Evolutionary conservation across 2,888 invertebrate species (phyloP).

Genomic region (Muschampia plurimacula): DNA sequence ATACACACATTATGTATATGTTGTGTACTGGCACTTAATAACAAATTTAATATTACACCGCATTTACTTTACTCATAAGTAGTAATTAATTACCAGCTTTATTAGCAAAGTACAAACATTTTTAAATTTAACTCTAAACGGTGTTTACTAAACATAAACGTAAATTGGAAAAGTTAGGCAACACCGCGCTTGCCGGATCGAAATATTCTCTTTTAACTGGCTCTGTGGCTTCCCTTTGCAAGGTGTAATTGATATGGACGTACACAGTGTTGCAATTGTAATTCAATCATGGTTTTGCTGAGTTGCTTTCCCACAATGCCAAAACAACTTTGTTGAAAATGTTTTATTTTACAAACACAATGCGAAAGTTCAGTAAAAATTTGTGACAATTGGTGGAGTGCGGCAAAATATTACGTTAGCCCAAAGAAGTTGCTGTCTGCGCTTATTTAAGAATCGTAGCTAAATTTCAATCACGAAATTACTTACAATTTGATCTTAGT

Average conservation of each 20-base stretch:
- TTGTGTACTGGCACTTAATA: too few species aligned
- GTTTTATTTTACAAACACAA: background rate
- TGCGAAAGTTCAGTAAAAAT: background rate
- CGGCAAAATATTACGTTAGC: background rate
- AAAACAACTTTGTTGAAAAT: background rate
- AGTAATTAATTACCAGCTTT: too few species aligned
- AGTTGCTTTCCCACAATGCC: conserved; percentile 2
- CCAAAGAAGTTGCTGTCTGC: background rate
- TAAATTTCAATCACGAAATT: too few species aligned
- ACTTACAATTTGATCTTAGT: too few species aligned
- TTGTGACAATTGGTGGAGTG: conserved; percentile 2
- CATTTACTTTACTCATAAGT: too few species aligned
- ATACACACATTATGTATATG: too few species aligned
- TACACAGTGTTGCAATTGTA: conserved; percentile 15
- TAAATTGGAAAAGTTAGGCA: conserved; percentile 11
- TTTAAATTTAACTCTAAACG: background rate
- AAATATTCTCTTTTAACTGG: conserved; percentile 6
- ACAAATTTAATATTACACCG: too few species aligned
- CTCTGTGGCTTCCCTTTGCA: conserved; percentile 9
- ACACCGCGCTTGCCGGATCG: background rate
- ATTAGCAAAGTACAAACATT: background rate
- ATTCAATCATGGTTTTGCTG: conserved; percentile 18
- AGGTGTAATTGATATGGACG: conserved; percentile 18
- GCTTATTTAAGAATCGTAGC: background rate
- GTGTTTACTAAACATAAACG: background rate